A percentile compares a stretch with the other conserved stretches of the same genome.
Conservation (phyloP, 2,888 invertebrate species). For the Anodontia alba region DNA sequence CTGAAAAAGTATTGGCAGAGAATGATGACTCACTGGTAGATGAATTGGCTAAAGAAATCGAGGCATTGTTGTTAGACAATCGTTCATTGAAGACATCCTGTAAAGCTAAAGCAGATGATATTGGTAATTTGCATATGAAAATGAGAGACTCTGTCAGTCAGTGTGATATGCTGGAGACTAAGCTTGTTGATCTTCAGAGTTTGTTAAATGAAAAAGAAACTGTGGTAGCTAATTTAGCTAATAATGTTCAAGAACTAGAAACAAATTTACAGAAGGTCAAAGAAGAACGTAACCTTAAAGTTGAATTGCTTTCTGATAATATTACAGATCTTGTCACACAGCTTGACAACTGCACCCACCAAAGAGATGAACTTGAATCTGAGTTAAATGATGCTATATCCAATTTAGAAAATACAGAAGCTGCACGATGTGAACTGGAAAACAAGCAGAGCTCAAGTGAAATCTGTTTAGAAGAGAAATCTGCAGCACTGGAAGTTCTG, state of each 20-base stretch:
- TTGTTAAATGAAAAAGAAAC: constrained; percentile 46
- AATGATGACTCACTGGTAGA: neutral
- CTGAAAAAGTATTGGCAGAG: neutral
- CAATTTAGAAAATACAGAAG: constrained; percentile 55
- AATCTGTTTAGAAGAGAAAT: constrained; percentile 27
- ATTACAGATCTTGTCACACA: constrained; percentile 56
- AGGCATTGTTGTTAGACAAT: neutral
- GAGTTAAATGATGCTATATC: constrained; percentile 49
- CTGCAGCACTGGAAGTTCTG: constrained; percentile 16
- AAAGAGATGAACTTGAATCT: constrained; percentile 47
- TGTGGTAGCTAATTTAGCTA: constrained; percentile 50
- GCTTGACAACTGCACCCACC: constrained; percentile 41
- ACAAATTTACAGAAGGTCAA: constrained; percentile 46
- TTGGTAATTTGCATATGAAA: neutral
- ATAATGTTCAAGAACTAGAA: constrained; percentile 57
- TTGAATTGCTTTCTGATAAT: constrained; percentile 53
- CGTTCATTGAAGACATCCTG: neutral
- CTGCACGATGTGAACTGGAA: constrained; percentile 53
- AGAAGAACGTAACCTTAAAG: constrained; percentile 53
- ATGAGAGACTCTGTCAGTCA: neutral
- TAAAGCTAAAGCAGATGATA: neutral
- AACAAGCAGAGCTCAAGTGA: constrained; percentile 23
- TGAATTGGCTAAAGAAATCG: neutral
- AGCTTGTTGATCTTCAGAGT: constrained; percentile 24
- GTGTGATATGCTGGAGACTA: neutral